A percentile compares a stretch with the other conserved stretches of the same genome.
Evolutionary conservation across 2,113 vertebrate species (phyloP).

Genomic region (Spea multiplicata): DNA sequence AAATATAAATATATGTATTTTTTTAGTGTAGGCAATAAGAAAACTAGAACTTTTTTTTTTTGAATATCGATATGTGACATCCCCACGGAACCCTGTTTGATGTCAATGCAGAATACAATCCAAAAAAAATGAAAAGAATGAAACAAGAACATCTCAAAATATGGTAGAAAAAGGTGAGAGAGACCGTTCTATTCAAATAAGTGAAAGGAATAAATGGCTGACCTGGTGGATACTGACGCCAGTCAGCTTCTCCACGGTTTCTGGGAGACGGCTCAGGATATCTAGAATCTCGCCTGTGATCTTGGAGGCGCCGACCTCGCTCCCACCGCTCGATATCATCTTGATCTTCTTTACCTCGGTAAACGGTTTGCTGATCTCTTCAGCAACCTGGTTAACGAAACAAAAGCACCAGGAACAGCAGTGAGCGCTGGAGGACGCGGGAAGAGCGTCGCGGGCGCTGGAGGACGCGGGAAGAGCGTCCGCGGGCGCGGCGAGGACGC

Average conservation of each 20-base stretch:
- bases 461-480: too few relatives aligned
- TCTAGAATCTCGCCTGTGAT: conserved; percentile 86
- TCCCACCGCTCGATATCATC: conserved; percentile 81
- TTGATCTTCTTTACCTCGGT: conserved; percentile 74
- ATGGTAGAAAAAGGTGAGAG: too few relatives aligned
- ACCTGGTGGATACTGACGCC: conserved; percentile 84
- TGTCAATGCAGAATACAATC: too few relatives aligned
- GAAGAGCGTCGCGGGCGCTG: too few relatives aligned
- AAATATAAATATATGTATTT: too few relatives aligned
- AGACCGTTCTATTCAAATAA: too few relatives aligned
- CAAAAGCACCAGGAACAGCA: neutral
- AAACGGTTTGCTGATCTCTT: conserved; percentile 84
- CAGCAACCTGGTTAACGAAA: conserved; percentile 71
- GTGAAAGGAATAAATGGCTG: neutral
- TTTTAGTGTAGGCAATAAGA: too few relatives aligned
- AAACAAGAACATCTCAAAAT: too few relatives aligned
- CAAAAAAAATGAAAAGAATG: too few relatives aligned
- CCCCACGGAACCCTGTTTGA: too few relatives aligned
- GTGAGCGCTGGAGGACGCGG: neutral
- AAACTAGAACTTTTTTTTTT: too few relatives aligned
- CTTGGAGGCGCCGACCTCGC: conserved; percentile 78
- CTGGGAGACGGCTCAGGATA: conserved; percentile 78
- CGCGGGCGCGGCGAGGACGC: neutral
- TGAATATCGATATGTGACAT: too few relatives aligned
- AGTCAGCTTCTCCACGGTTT: conserved; percentile 79